A percentile compares a stretch with the other conserved stretches of the same genome.
These are phyloP conservation scores for Drosophila hydei DNA, from an alignment of 1,140 invertebrate species.

Conservation along the genomic window DNA sequence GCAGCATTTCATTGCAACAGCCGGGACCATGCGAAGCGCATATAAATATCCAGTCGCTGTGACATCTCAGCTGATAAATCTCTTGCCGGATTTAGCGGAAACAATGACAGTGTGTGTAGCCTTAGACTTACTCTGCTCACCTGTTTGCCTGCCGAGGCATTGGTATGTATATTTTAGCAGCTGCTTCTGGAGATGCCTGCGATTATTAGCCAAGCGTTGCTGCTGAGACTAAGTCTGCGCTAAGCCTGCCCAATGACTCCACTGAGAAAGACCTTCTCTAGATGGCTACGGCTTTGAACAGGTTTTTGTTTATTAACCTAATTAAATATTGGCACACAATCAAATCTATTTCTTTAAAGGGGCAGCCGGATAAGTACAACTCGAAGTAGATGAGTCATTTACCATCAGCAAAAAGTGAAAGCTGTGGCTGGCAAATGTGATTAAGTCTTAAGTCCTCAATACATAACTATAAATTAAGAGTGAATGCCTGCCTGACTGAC, in stretches of 20 bases:
- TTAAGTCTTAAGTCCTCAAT: too few relatives aligned
- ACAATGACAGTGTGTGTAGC: slow-evolving; percentile 50
- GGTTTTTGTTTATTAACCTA: too few relatives aligned
- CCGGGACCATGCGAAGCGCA: slow-evolving; percentile 43
- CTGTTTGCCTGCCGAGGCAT: too few relatives aligned
- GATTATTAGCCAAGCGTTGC: slow-evolving; percentile 60
- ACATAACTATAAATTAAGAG: too few relatives aligned
- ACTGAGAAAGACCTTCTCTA: neutral
- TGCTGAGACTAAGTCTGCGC: slow-evolving; percentile 27
- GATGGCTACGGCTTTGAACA: too few relatives aligned
- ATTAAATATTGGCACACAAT: too few relatives aligned
- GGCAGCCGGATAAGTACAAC: too few relatives aligned
- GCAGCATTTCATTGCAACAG: slow-evolving; percentile 36
- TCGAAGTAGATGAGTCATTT: too few relatives aligned
- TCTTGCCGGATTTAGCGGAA: slow-evolving; percentile 64
- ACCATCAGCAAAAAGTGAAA: too few relatives aligned
- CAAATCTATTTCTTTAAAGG: too few relatives aligned
- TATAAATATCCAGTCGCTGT: slow-evolving; percentile 71
- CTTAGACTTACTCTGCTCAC: slow-evolving; percentile 10
- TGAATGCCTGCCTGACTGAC: too few relatives aligned
- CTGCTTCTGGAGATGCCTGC: slow-evolving; percentile 58
- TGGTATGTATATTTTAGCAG: slow-evolving; percentile 42
- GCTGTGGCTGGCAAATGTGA: too few relatives aligned
- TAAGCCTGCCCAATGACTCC: slow-evolving; percentile 40
- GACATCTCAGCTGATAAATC: slow-evolving; percentile 79